These are phyloP conservation scores for Diplosoma virens DNA, from an alignment of 23 tunicate genomes.

Conservation along the genomic window DNA sequence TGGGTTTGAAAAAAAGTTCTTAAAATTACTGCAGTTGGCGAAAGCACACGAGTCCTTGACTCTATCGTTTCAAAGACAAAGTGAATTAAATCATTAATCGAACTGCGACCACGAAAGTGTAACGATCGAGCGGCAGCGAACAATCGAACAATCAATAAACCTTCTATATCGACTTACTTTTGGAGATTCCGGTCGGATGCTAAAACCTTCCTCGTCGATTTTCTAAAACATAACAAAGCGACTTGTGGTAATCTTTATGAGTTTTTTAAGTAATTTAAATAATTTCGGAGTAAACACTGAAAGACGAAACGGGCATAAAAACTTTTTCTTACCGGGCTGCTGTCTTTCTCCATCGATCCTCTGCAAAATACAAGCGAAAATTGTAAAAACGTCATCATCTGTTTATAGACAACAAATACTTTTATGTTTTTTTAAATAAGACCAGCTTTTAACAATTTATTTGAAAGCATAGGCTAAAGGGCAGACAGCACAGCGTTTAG, in stretches of 20 bases:
- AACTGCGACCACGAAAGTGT: not conserved
- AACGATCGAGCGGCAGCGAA: not conserved
- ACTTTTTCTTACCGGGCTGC: slow-evolving; percentile 36
- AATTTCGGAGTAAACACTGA: too few relatives aligned
- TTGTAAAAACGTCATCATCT: not conserved
- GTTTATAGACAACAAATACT: not conserved
- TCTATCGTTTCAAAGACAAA: too few relatives aligned
- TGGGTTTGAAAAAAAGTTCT: too few relatives aligned
- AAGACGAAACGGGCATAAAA: too few relatives aligned
- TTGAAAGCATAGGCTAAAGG: too few relatives aligned
- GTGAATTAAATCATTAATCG: not conserved
- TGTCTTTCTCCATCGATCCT: slow-evolving; percentile 63
- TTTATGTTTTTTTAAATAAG: not conserved
- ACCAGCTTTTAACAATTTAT: not conserved
- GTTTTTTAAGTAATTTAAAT: too few relatives aligned
- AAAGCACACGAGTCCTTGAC: too few relatives aligned
- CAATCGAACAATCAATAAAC: not conserved
- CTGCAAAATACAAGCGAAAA: slow-evolving; percentile 19
- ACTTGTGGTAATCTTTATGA: not conserved
- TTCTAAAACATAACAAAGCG: slow-evolving; percentile 18
- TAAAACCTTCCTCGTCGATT: slow-evolving; percentile 93
- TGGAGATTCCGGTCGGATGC: slow-evolving; percentile 76
- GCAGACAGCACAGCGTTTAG: too few relatives aligned
- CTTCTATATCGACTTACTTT: slow-evolving; percentile 12
- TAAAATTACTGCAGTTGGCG: too few relatives aligned